Percentiles rank a stretch among this genome's conserved stretches.
phyloP scores from a whole-genome alignment of 2,113 vertebrate genomes.

The Mesoclemmys tuberculata region DNA sequence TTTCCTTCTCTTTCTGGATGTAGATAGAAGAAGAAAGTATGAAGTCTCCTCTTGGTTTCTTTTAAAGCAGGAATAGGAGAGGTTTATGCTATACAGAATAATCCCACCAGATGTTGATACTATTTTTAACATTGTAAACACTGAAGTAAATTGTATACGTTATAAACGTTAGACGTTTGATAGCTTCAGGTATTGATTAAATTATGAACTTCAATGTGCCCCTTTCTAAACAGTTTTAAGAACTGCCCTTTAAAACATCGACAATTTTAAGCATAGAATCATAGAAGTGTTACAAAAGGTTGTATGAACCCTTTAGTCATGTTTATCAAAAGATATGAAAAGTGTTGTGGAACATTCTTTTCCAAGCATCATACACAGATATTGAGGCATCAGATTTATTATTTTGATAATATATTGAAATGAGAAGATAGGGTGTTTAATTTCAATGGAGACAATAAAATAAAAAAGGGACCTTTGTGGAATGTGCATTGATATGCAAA shows the following conservation, averaged over 20 bases:
- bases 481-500: conserved; percentile 54
- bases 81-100: not conserved
- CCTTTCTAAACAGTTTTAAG: not conserved
- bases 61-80: not conserved
- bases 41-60: not conserved
- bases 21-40: not conserved
- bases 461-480: not conserved
- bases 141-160: not conserved
- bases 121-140: no score
- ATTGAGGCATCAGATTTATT: not conserved
- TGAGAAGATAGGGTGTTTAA: not conserved
- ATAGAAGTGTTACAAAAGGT: not conserved
- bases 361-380: not conserved
- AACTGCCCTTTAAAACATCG: not conserved
- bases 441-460: not conserved
- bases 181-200: not conserved
- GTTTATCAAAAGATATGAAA: conserved; percentile 10
- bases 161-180: not conserved
- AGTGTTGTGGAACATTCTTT: not conserved
- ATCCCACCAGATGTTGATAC: not conserved
- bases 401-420: not conserved
- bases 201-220: not conserved
- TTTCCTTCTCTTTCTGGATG: not conserved
- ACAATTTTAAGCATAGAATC: not conserved
- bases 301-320: not conserved